Conservation (phyloP, 2,113 vertebrate species). For the Tachuris rubrigastra region DNA sequence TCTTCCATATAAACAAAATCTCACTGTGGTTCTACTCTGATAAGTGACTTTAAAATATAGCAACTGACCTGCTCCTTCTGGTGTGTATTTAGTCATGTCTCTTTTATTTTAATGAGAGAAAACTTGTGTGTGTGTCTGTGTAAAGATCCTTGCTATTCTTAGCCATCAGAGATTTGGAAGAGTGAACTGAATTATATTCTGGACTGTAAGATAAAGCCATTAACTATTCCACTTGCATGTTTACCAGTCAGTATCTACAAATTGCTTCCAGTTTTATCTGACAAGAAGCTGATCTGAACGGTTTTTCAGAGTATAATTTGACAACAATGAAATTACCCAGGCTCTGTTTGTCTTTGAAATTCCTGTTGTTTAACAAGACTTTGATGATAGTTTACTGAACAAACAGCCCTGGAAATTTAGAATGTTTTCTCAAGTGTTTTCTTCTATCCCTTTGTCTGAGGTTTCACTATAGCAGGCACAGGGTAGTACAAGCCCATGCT, state of each 20-base stretch:
- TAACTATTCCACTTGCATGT: background rate
- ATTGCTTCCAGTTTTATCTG: background rate
- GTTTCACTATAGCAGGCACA: background rate
- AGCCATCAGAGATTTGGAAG: background rate
- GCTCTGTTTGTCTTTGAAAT: background rate
- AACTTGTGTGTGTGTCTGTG: background rate
- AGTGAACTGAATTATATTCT: background rate
- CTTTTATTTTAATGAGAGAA: background rate
- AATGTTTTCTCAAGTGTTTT: background rate
- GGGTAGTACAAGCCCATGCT: background rate
- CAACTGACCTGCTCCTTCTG: background rate
- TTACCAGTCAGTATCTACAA: background rate
- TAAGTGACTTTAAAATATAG: conserved; percentile 12
- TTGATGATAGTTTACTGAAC: background rate
- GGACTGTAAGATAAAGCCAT: background rate
- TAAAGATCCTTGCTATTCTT: background rate
- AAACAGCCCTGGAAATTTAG: background rate
- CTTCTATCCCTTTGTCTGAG: background rate
- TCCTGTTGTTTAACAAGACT: background rate
- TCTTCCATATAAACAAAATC: conserved; percentile 5
- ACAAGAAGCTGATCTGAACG: background rate
- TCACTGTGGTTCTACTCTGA: conserved; percentile 6
- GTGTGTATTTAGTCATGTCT: background rate
- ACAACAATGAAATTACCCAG: background rate
- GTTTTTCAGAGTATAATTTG: background rate